A percentile compares a stretch with the other conserved stretches of the same genome.
phyloP scores from a whole-genome alignment of 2,113 vertebrate species.

The Oryzias javanicus region DNA sequence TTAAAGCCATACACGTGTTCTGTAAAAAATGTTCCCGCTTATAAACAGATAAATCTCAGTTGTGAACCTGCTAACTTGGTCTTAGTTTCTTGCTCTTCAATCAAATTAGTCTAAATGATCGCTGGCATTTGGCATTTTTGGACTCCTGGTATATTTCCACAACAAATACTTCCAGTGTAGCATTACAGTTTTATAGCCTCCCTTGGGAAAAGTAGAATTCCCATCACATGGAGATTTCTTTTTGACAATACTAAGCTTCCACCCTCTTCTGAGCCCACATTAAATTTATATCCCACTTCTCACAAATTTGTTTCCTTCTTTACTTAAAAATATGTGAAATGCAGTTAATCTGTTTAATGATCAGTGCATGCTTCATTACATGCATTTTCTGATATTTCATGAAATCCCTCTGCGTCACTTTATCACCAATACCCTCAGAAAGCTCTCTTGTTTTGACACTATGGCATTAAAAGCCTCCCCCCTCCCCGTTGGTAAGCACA shows the following conservation, averaged over 20 bases:
- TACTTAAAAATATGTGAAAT: constrained; percentile 13
- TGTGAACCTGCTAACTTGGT: too few relatives aligned
- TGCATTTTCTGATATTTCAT: background rate
- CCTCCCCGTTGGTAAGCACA: constrained; percentile 29
- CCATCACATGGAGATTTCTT: constrained; percentile 49
- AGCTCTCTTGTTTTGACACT: constrained; percentile 42
- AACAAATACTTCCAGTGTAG: constrained; percentile 73
- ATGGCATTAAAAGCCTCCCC: constrained; percentile 24
- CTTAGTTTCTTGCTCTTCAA: too few relatives aligned
- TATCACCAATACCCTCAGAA: constrained; percentile 3
- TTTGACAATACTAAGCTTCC: constrained; percentile 52
- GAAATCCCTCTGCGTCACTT: constrained; percentile 10
- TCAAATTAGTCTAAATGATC: background rate
- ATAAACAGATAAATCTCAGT: too few relatives aligned
- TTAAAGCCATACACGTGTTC: background rate
- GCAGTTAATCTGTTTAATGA: constrained; percentile 43
- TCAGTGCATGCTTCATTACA: constrained; percentile 9
- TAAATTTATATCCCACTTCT: constrained; percentile 26
- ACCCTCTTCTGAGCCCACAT: constrained; percentile 41
- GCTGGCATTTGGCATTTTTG: constrained; percentile 35
- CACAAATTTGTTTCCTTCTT: constrained; percentile 9
- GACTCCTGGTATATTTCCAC: constrained; percentile 45
- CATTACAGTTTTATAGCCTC: constrained; percentile 54
- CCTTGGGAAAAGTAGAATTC: constrained; percentile 60
- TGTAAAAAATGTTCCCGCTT: background rate